phyloP scores from a whole-genome alignment of 2,797 vertebrate species.

The Aphelocoma californica region DNA sequence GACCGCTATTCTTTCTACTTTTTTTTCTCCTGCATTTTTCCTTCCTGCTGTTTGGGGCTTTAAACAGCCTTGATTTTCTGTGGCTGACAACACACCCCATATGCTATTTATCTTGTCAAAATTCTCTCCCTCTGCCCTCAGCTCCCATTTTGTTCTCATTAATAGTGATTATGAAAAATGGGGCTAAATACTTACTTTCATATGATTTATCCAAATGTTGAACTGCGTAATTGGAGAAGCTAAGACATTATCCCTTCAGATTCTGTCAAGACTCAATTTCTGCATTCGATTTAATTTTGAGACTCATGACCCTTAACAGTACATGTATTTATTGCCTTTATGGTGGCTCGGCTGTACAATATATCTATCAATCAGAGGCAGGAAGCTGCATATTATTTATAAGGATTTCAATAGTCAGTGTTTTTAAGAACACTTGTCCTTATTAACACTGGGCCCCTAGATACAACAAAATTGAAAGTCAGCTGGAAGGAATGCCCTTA shows the following conservation, averaged over 20 bases:
- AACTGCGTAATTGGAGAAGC: slow-evolving; percentile 63
- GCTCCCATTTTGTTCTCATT: slow-evolving; percentile 67
- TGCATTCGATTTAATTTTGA: slow-evolving; percentile 66
- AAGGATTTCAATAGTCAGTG: slow-evolving; percentile 21
- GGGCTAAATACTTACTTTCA: slow-evolving; percentile 64
- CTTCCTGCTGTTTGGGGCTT: slow-evolving; percentile 46
- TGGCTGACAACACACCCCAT: slow-evolving; percentile 69
- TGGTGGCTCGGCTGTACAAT: not conserved
- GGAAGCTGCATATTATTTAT: slow-evolving; percentile 3
- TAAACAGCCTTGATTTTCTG: slow-evolving; percentile 45
- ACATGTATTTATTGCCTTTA: slow-evolving; percentile 39
- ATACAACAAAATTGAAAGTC: slow-evolving; percentile 37
- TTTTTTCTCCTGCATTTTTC: not conserved
- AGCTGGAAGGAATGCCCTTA: slow-evolving; percentile 30
- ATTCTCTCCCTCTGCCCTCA: slow-evolving; percentile 65
- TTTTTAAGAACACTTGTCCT: slow-evolving; percentile 27
- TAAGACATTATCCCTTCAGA: slow-evolving; percentile 54
- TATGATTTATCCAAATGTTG: slow-evolving; percentile 64
- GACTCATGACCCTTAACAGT: slow-evolving; percentile 54
- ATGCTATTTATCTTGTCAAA: slow-evolving; percentile 76
- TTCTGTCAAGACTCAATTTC: slow-evolving; percentile 68
- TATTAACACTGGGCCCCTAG: slow-evolving; percentile 23
- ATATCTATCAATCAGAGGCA: slow-evolving; percentile 13
- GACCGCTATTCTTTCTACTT: not conserved
- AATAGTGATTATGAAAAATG: slow-evolving; percentile 60